Evolutionary conservation across 2,888 invertebrate genomes (phyloP).

Genomic region (Idaea aversata): DNA sequence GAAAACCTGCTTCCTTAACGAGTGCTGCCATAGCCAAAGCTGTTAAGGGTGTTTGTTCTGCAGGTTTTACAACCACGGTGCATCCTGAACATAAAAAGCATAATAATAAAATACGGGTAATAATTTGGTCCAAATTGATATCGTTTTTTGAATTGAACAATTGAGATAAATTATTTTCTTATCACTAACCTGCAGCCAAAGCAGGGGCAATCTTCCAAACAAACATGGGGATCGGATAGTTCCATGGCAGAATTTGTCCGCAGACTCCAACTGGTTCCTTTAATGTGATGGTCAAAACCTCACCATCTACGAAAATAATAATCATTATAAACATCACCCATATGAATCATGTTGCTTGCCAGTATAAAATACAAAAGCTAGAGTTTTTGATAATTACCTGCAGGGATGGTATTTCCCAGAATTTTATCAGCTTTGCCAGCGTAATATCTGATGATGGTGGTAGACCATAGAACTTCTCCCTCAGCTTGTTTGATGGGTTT

Average conservation of each 20-base stretch:
- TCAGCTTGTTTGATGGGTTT: conserved; percentile 88
- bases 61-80: conserved; percentile 92
- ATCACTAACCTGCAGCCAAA: conserved; percentile 78
- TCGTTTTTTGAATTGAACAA: neutral
- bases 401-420: conserved; percentile 87
- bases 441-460: conserved; percentile 87
- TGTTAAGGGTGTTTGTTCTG: conserved; percentile 96
- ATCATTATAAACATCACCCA: neutral
- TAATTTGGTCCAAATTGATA: neutral
- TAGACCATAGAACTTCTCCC: conserved; percentile 82
- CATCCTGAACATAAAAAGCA: conserved; percentile 72
- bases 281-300: conserved; percentile 88
- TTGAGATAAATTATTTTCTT: neutral
- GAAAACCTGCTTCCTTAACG: conserved; percentile 93
- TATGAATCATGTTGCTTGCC: neutral
- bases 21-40: conserved; percentile 92
- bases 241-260: conserved; percentile 96
- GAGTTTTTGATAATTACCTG: conserved; percentile 47
- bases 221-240: conserved; percentile 94
- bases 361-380: neutral
- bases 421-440: conserved; percentile 96
- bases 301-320: conserved; percentile 81
- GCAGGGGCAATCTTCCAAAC: conserved; percentile 95
- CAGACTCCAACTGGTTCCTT: conserved; percentile 94
- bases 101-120: neutral